phyloP scores from a whole-genome alignment of 2,113 vertebrate genomes.

The Aramus guarauna region DNA sequence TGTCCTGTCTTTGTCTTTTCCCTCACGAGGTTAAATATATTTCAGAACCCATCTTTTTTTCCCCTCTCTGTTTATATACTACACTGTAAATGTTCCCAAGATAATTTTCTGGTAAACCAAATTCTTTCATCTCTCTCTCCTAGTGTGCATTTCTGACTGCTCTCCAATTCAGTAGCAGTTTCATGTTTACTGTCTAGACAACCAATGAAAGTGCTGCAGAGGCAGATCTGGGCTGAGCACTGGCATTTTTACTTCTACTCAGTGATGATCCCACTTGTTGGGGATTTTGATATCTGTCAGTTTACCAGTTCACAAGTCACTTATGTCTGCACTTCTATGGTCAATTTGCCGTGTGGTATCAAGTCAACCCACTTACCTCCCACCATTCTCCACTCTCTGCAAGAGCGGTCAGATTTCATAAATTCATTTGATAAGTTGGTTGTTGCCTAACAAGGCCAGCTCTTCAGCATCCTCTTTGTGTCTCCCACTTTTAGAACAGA shows the following conservation, averaged over 20 bases:
- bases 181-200: background rate
- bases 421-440: background rate
- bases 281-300: background rate
- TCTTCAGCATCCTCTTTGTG: background rate
- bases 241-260: background rate
- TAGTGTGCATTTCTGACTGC: background rate
- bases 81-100: background rate
- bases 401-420: background rate
- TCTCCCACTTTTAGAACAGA: background rate
- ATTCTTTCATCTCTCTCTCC: background rate
- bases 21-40: background rate
- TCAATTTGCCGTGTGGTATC: background rate
- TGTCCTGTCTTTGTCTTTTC: background rate
- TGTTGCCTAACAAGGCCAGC: background rate
- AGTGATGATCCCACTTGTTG: background rate
- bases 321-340: background rate
- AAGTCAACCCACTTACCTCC: background rate
- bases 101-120: background rate
- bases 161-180: background rate
- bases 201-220: background rate
- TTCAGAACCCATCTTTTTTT: background rate
- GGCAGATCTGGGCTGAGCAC: background rate
- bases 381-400: background rate
- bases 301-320: background rate
- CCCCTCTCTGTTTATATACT: background rate